Evolutionary conservation across 2,113 vertebrate genomes (phyloP), one percentile per base, ranked within the genome.

Genomic region (Camelus dromedarius): DNA sequence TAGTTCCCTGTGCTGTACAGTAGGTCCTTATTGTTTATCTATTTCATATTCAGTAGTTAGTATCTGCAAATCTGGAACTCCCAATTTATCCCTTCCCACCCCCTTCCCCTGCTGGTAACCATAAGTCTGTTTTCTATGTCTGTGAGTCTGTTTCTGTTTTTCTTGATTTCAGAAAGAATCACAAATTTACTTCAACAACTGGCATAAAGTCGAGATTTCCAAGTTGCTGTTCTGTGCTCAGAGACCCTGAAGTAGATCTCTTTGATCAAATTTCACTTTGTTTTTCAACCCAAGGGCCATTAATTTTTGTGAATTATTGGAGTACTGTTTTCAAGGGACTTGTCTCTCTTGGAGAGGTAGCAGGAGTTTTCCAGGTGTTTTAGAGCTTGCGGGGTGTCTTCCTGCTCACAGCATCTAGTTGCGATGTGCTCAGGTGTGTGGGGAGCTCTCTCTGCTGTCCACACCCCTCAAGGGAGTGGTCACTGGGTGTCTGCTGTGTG

Each of bases 101-200:
- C 38, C 38, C 38, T 42, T 42, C 38, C 38, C 4, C 38, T 42
- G 38, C 38, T 42, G 38, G 38, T 42, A 42, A 42, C 38, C 38
- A 42, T 42, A 42, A 42, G 38, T 42, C 38, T 42, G 38, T 42
- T 42, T 42, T 42, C 38, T 42, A 42, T 42, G 38, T 42, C 38
- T 42, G 38, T 42, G 38, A 42, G 38, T 42, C 38, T 42, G 38
- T 42, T 42, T 42, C 38, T 93, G 77, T 50, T 92, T n/a, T 48
- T 84, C 46, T 80, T 93, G 73, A 32, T 91, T 97, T 87, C 48
- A 69, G 92, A 89, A 85, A 91, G 56, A 86, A 64, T 77, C 16
- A 85, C 15, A 72, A 35, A 75, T 95, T 30, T 30, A 38, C 52
- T 76, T 96, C 16, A 76, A 48, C 30, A 92, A 82, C 32, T 69